Evolutionary conservation across 2,888 invertebrate species (phyloP), one percentile per base, ranked within the genome.

Genomic region (Megastigmus dorsalis): DNA sequence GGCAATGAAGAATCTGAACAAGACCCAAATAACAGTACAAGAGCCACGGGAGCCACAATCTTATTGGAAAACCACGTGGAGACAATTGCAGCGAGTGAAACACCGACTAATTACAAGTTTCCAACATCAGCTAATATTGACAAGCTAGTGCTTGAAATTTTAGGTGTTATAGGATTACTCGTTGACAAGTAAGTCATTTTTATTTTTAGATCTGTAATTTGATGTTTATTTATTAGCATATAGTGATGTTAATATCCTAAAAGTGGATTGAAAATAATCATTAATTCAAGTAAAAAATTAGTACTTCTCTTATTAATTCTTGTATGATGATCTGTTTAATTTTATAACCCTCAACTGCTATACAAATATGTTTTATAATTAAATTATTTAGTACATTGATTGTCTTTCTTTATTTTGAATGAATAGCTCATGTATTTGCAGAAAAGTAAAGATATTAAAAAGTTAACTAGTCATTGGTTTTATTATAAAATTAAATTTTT

Each of bases 161-260:
- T 97, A 28, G 91, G 92, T 65, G 91, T 95, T 41, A 95, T 97
- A 77, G 92, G 95, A 71, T 93, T 94, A 3, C 91, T 96, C 74
- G 95, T 96, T 71, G 95, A 96, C 88, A 95, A 95, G 94, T 95
- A 89, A 89, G 93, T 45, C 38, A 33, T 45, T 23, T 13, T 38
- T 45, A 55, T 43, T 59, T 73, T 71, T 48, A 28, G 1, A 38
- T 23, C 2, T n/a, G n/a, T 48, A 4, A 15, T 48, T 48, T 26
- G 0, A 26, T 45, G 33, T 43, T 15, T 9, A 33, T 52, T 26
- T 50, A 26, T 38, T 52, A 18, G 5, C 9, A n/a, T n/a, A n/a
- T n/a, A n/a, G n/a, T n/a, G n/a, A n/a, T n/a, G n/a, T n/a, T n/a
- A n/a, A n/a, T n/a, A 9, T 3, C 5, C 5, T 48, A 48, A 48